Evolutionary conservation across 2,888 invertebrate species (phyloP), one percentile per base, ranked within the genome.

Genomic region (Calameuta idolon): DNA sequence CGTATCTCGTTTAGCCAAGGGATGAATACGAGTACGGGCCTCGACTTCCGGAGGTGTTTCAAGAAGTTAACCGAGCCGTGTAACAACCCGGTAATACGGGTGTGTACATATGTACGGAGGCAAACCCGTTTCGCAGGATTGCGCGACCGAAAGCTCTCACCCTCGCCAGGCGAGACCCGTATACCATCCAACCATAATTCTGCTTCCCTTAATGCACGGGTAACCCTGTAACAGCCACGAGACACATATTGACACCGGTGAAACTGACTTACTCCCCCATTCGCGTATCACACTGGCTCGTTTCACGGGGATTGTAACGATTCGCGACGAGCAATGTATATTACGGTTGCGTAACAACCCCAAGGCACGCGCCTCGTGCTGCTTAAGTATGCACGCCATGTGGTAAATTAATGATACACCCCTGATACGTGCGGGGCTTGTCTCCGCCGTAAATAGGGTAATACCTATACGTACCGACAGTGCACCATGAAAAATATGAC

Each of bases 301-400:
- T 31, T 30, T 31, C 11, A 30, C 11, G 71, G 31, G 31, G 31
- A 4, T n/a, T 33, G 4, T 71, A 71, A 71, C 71, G 31, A 11
- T 33, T 31, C 71, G 12, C 71, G n/a, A 71, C 71, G 30, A 71
- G 71, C 4, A 23, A 3, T 12, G 71, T 33, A 55, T 55, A 55
- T 9, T 2, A 15, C 55, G 23, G 23, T 55, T 23, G 9, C 55
- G 55, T 55, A 23, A 55, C 23, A 55, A 1, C 55, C 55, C 23
- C 55, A 23, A 55, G 15, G 55, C 23, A 55, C 33, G 71, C 71
- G 31, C 31, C 31, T 33, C 23, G 2, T 23, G 71, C 31, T 15
- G 71, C 12, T 71, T 31, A 71, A 71, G n/a, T 71, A 71, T 71
- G 71, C 33, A 23, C 30, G 71, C 31, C 15, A 71, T 33, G 71